These are phyloP conservation scores for Stylophora pistillata DNA, from an alignment of 64 coral and sea anemone genomes.

Conservation along the genomic window DNA sequence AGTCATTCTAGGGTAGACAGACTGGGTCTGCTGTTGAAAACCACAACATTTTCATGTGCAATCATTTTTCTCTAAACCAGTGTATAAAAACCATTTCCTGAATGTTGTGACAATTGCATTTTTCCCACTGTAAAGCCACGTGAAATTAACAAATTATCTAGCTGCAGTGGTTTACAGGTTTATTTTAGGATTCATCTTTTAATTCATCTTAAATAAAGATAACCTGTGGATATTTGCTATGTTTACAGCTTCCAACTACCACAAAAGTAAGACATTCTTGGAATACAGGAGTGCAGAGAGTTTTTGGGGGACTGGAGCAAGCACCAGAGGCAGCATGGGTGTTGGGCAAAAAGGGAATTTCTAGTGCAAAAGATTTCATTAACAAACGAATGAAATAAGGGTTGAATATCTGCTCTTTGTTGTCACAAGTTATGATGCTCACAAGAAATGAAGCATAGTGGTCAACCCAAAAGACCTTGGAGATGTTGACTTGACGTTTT, in stretches of 20 bases:
- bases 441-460: background rate
- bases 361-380: slow-evolving; percentile 16
- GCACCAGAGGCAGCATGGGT: slow-evolving; percentile 16
- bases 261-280: slow-evolving; percentile 32
- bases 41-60: too few species aligned
- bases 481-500: too few species aligned
- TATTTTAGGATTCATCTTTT: background rate
- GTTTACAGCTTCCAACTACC: slow-evolving; percentile 9
- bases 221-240: background rate
- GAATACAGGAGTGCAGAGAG: slow-evolving; percentile 28
- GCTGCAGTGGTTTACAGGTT: too few species aligned
- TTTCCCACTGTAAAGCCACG: too few species aligned
- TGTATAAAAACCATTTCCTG: too few species aligned
- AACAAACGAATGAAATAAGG: slow-evolving; percentile 21
- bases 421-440: background rate
- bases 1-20: too few species aligned
- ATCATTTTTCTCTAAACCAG: too few species aligned
- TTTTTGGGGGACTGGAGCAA: slow-evolving; percentile 21
- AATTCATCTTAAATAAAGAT: background rate
- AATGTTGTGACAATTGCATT: too few species aligned
- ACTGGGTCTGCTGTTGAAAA: too few species aligned
- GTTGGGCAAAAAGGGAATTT: slow-evolving; percentile 19
- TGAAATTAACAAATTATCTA: too few species aligned
- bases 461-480: background rate
- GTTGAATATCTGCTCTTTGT: background rate